Evolutionary conservation across 2,797 vertebrate genomes (phyloP).

Genomic region (Takifugu rubripes): DNA sequence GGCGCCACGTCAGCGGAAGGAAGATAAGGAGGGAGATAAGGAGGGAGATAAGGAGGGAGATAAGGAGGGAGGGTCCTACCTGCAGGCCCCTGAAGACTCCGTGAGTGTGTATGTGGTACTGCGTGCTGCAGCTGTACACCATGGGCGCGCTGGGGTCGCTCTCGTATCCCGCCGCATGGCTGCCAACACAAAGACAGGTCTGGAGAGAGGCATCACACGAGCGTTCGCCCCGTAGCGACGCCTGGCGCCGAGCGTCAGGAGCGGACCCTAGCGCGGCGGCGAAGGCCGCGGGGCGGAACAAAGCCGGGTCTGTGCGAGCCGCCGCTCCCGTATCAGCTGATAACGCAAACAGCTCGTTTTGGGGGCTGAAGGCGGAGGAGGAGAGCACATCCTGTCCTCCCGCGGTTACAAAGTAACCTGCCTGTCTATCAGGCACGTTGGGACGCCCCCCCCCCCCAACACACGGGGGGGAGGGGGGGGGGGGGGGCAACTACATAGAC

Average conservation of each 20-base stretch:
- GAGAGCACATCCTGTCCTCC: constrained; percentile 54
- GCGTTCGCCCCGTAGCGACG: too few relatives aligned
- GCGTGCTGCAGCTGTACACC: constrained; percentile 96
- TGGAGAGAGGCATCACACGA: constrained; percentile 5
- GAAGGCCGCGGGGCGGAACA: constrained; percentile 26
- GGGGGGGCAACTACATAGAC: too few relatives aligned
- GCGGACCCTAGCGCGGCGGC: too few relatives aligned
- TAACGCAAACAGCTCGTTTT: constrained; percentile 34
- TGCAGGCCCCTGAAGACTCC: constrained; percentile 90
- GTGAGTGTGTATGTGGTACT: constrained; percentile 97
- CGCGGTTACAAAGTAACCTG: constrained; percentile 23
- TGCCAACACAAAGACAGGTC: constrained; percentile 61
- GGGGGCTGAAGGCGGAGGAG: constrained; percentile 41
- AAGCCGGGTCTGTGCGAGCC: constrained; percentile 39
- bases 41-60: too few relatives aligned
- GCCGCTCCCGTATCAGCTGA: too few relatives aligned
- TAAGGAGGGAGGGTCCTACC: constrained; percentile 41
- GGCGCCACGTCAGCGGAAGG: too few relatives aligned
- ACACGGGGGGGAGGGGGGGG: too few relatives aligned
- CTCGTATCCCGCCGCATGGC: constrained; percentile 88
- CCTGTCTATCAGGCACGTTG: too few relatives aligned
- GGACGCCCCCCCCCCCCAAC: too few relatives aligned
- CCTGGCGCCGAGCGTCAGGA: too few relatives aligned
- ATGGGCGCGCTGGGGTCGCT: constrained; percentile 90
- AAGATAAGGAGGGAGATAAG: too few relatives aligned